Base-by-base conservation (phyloP, 2,113 vertebrate species). In the Leptobrachium ailaonicum region DNA sequence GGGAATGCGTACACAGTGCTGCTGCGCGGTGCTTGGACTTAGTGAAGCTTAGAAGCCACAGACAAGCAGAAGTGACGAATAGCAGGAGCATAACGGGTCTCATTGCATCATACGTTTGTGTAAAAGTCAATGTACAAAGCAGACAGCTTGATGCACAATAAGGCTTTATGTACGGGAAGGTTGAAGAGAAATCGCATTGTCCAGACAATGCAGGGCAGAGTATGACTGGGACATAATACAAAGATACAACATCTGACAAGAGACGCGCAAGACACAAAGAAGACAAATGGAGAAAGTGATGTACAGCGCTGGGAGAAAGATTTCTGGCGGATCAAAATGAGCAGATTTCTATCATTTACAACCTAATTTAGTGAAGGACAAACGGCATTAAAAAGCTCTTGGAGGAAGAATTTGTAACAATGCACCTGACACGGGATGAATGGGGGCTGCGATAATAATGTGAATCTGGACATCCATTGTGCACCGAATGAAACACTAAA, bases 131-230 rank as follows among this genome's bases (percentile, higher is more conserved):
- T 58, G 54, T 66, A 73, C 71, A 74, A 80, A 56, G 63, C 50
- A 68, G 78, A 66, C 71, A 80, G 78, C 63, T 68, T 50, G 78
- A 74, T 74, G 68, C 71, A 80, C 71, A 67, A 56, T 80, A 60
- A 68, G 78, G 63, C 54, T 58, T 74, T 45, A 68, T 67, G 62
- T 56, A 66, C 6, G 42, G 66, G 41, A 80, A 68, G 71, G 50
- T 60, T 47, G 42, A 11, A 58, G 50, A 73, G 41, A 80, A 80
- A 74, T 45, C 50, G 42, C 78, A 67, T 14, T 32, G 78, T 32
- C 62, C 71, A 67, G 47, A 40, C 20, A 67, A 80, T 74, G 63
- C 20, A 60, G 75, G 62, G 20, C 66, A 60, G 58, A 6, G 12
- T 12, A 73, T 42, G 67, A 70, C 75, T 45, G 42, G 43, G 60